These are phyloP conservation scores for Tinea trinotella DNA, from an alignment of 2,888 invertebrate genomes.

Conservation along the genomic window DNA sequence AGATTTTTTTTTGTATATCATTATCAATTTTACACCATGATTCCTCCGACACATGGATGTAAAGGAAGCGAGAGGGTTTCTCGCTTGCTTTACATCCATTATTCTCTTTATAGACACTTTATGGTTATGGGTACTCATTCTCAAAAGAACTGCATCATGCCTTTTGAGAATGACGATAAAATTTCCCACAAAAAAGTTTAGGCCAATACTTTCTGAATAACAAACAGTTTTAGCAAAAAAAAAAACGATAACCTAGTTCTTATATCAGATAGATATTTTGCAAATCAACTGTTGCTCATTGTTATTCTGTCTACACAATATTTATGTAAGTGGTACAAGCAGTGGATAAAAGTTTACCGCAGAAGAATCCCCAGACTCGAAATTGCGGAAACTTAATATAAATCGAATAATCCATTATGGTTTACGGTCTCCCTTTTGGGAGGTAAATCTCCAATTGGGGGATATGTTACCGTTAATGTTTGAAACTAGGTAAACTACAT, in stretches of 20 bases:
- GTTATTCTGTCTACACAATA: background rate
- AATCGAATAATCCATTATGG: conserved; percentile 66
- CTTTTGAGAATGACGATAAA: background rate
- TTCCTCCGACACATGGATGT: too few relatives aligned
- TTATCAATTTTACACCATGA: too few relatives aligned
- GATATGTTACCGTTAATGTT: conserved; percentile 23
- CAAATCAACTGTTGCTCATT: conserved; percentile 15
- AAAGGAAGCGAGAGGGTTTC: too few relatives aligned
- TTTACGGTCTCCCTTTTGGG: conserved; percentile 58
- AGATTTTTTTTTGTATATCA: too few relatives aligned
- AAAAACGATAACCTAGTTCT: background rate
- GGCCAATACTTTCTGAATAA: conserved; percentile 4
- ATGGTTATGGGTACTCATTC: too few relatives aligned
- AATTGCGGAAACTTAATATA: conserved; percentile 71
- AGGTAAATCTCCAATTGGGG: conserved; percentile 68
- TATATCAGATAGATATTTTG: background rate
- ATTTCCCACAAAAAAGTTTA: conserved; percentile 4
- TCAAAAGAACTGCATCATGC: too few relatives aligned
- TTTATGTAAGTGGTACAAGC: conserved; percentile 20
- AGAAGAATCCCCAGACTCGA: conserved; percentile 56
- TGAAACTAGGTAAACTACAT: too few relatives aligned
- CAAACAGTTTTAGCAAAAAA: conserved; percentile 4
- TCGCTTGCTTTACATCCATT: too few relatives aligned
- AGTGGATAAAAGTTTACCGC: conserved; percentile 46
- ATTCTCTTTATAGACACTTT: too few relatives aligned